Evolutionary conservation across 2,113 vertebrate genomes (phyloP), one percentile per base, ranked within the genome.

Genomic region (Oryzias melastigma): DNA sequence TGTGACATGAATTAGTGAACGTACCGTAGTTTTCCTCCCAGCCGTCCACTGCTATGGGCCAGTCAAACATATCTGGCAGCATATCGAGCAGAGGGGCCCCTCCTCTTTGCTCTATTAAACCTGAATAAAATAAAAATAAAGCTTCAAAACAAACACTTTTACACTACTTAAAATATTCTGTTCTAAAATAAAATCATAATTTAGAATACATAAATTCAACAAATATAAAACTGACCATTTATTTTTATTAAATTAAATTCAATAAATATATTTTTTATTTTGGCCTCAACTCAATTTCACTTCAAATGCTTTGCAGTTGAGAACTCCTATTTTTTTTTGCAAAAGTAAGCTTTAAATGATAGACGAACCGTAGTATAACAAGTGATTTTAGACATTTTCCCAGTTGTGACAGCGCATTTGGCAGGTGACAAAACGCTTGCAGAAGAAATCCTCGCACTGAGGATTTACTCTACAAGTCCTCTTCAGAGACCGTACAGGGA

Each of bases 1-100:
- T 41, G 40, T 1, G 4, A 51, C n/a, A 45, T 58, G 49, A 52
- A 8, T 14, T 46, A 56, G 59, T 53, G 2, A 25, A 51, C 68
- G 43, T 83, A 98, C 97, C 94, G 12, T 93, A 92, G 14, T 15
- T 49, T 43, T 65, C 5, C 1, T 97, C 88, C 96, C 97, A 99
- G 82, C 92, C 54, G 29, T 92, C 86, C 55, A 88, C 81, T 35
- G 94, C 94, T 18, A 98, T 91, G 35, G 97, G 97, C 97, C 97
- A 99, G 3, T 95, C 96, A 52, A 88, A 91, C 42, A 98, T 44
- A 22, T 89, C 78, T 42, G 90, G 84, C 72, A 99, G 75, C 72
- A 95, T 88, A 5, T 20, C 64, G 2, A 98, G 89, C 16, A 99
- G 80, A 73, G 97, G 96, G 1, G 0, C 2, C 19, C 95, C 95